phyloP scores from a whole-genome alignment of 1,140 invertebrate species.

The Melitaea cinxia region DNA sequence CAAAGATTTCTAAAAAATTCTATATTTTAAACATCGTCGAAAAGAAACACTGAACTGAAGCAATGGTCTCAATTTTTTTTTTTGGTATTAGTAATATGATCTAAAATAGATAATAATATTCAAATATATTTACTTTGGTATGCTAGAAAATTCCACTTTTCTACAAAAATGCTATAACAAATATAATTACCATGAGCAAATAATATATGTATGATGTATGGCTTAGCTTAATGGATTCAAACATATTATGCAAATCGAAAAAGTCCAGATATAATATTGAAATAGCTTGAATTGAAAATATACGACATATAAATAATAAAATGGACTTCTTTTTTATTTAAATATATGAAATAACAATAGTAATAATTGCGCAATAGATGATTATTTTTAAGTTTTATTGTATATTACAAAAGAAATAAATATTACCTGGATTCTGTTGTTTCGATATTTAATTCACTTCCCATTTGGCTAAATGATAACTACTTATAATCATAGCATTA shows the following conservation, averaged over 20 bases:
- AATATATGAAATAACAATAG: constrained; percentile 4
- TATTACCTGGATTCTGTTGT: constrained; percentile 63
- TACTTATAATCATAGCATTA: constrained; percentile 43
- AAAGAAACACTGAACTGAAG: no score
- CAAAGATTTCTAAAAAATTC: no score
- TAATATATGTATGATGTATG: constrained; percentile 56
- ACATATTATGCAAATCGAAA: constrained; percentile 48
- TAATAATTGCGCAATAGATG: constrained; percentile 37
- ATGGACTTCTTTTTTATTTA: neutral
- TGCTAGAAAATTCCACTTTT: neutral
- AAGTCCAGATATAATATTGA: constrained; percentile 54
- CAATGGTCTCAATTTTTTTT: no score
- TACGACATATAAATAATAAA: constrained; percentile 21
- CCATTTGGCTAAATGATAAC: constrained; percentile 57
- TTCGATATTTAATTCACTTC: constrained; percentile 65
- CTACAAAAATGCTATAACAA: constrained; percentile 11
- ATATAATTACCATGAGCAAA: constrained; percentile 55
- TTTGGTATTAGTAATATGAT: no score
- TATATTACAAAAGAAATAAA: constrained; percentile 1
- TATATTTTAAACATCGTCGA: no score
- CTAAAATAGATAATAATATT: no score
- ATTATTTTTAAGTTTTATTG: constrained; percentile 17
- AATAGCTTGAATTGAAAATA: constrained; percentile 12
- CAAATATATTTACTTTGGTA: neutral
- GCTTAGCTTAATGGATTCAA: constrained; percentile 57